phyloP scores from a whole-genome alignment of 1,140 invertebrate genomes.

The Phenacoccus solenopsis region DNA sequence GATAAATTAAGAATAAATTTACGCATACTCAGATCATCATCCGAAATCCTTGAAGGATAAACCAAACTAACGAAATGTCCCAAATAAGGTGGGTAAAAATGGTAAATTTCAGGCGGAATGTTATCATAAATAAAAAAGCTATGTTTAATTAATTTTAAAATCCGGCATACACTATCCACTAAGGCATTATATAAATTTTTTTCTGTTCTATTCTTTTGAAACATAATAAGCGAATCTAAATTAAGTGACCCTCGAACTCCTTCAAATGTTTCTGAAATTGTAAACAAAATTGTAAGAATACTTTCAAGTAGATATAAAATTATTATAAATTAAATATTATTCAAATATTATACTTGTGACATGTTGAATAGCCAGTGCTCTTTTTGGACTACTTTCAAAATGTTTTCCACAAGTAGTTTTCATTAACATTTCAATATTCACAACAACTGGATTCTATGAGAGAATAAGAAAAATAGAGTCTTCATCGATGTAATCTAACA shows the following conservation, averaged over 20 bases:
- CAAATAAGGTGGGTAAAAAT: conserved; percentile 8
- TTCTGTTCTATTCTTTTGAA: background rate
- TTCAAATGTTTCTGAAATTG: background rate
- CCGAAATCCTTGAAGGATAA: background rate
- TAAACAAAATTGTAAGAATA: background rate
- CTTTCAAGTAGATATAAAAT: too few relatives aligned
- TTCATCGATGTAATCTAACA: background rate
- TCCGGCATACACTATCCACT: conserved; percentile 1
- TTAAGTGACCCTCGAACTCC: background rate
- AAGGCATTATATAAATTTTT: conserved; percentile 7
- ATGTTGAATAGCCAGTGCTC: conserved; percentile 3
- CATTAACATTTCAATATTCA: conserved; percentile 1
- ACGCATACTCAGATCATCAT: conserved; percentile 6
- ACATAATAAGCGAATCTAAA: conserved; percentile 6
- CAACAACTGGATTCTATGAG: background rate
- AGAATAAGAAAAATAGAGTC: background rate
- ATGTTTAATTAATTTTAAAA: background rate
- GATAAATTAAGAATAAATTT: background rate
- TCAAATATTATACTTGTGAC: background rate
- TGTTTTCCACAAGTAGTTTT: conserved; percentile 8
- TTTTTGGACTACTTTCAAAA: background rate
- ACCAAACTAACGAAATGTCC: background rate
- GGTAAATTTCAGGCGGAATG: background rate
- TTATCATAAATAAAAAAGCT: conserved; percentile 5
- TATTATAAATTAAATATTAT: too few relatives aligned